Evolutionary conservation across 2,888 invertebrate genomes (phyloP).

Genomic region (Pristionchus japonicus): DNA sequence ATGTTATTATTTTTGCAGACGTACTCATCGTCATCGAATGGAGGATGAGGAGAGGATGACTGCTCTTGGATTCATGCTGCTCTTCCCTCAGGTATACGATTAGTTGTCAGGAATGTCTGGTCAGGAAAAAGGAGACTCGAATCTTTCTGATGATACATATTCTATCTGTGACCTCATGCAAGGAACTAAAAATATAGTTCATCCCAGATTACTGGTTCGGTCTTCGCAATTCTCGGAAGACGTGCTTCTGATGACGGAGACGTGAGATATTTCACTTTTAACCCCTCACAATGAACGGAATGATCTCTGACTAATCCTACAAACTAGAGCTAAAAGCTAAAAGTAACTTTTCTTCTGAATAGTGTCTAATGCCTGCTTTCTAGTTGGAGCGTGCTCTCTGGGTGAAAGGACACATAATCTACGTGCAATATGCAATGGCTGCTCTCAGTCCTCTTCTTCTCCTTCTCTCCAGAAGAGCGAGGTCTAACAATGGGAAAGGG

Average conservation of each 20-base stretch:
- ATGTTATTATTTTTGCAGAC: not conserved
- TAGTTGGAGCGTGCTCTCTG: slow-evolving; percentile 37
- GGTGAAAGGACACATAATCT: not conserved
- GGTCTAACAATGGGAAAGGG: not conserved
- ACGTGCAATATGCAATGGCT: not conserved
- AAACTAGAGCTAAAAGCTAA: not conserved
- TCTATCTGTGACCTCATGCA: too few relatives aligned
- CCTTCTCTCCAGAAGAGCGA: not conserved
- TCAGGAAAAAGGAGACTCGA: too few relatives aligned
- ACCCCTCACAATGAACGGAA: too few relatives aligned
- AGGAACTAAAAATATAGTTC: not conserved
- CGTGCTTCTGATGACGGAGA: not conserved
- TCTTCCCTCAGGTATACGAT: slow-evolving; percentile 21
- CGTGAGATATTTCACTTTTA: not conserved
- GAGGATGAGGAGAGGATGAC: slow-evolving; percentile 31
- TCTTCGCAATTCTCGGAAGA: slow-evolving; percentile 10
- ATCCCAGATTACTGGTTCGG: not conserved
- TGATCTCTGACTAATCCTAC: too few relatives aligned
- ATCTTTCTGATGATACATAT: too few relatives aligned
- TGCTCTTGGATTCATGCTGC: not conserved
- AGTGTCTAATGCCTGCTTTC: not conserved
- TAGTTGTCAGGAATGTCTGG: too few relatives aligned
- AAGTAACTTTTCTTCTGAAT: not conserved
- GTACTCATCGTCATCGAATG: slow-evolving; percentile 24
- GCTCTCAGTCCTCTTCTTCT: not conserved